These are phyloP conservation scores for Volucella inflata DNA, from an alignment of 2,888 invertebrate species.

Conservation along the genomic window DNA sequence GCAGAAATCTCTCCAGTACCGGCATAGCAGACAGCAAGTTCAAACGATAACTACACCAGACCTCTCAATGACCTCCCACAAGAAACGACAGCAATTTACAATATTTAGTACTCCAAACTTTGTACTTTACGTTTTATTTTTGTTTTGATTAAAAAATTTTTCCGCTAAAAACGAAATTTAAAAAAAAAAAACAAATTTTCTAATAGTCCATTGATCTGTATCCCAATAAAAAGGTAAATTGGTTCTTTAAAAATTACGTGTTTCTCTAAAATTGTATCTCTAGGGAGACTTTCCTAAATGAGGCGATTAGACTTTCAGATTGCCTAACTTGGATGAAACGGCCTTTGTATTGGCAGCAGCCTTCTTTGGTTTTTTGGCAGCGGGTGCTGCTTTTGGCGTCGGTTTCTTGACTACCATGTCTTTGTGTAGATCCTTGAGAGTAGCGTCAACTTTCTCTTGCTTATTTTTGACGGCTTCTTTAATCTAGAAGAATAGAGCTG, in stretches of 20 bases:
- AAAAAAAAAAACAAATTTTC: conserved; percentile 17
- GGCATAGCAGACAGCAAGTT: too few relatives aligned
- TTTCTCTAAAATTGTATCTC: background rate
- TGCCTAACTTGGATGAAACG: conserved; percentile 77
- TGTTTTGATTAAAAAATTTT: conserved; percentile 51
- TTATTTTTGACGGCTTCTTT: conserved; percentile 82
- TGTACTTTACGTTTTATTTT: conserved; percentile 63
- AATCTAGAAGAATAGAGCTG: conserved; percentile 77
- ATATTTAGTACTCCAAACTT: conserved; percentile 12
- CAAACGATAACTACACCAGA: too few relatives aligned
- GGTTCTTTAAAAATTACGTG: conserved; percentile 26
- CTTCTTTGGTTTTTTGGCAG: conserved; percentile 79
- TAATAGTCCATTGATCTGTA: conserved; percentile 27
- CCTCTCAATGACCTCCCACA: too few relatives aligned
- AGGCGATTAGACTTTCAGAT: conserved; percentile 49
- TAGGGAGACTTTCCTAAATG: background rate
- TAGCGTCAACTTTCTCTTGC: conserved; percentile 82
- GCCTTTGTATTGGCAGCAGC: conserved; percentile 80
- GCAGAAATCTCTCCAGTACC: too few relatives aligned
- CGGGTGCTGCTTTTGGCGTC: conserved; percentile 53
- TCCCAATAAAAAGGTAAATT: conserved; percentile 43
- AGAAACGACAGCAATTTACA: too few relatives aligned
- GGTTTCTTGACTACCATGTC: conserved; percentile 83
- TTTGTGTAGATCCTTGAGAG: conserved; percentile 82
- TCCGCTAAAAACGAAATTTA: conserved; percentile 35